Percentiles rank a stretch among this genome's conserved stretches.
phyloP scores from a whole-genome alignment of 2,888 invertebrate species.

The Acholoe squamosa region DNA sequence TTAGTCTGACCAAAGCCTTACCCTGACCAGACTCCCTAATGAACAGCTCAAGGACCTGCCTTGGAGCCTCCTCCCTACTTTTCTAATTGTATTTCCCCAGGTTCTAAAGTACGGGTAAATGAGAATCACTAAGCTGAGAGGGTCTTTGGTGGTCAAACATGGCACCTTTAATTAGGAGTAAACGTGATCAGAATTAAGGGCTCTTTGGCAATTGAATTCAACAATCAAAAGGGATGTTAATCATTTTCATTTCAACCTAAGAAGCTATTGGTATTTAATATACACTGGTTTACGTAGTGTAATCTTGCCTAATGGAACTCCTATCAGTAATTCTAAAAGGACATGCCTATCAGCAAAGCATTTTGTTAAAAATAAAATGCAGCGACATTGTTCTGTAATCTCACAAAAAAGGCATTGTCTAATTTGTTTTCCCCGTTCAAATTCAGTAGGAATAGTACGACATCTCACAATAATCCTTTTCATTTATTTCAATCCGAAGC shows the following conservation, averaged over 20 bases:
- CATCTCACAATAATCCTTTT: no score
- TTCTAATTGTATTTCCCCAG: conserved; percentile 1
- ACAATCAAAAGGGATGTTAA: neutral
- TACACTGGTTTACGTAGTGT: no score
- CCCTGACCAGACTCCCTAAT: conserved; percentile 1
- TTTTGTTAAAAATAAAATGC: no score
- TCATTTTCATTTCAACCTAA: neutral
- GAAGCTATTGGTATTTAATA: no score
- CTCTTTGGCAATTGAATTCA: neutral
- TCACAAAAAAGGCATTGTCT: no score
- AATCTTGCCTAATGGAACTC: no score
- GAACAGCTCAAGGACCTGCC: neutral
- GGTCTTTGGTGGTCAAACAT: neutral
- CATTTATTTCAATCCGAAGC: no score
- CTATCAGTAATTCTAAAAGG: no score
- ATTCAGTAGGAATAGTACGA: no score
- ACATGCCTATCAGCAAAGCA: no score
- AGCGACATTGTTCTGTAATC: no score
- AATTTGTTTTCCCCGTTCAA: no score
- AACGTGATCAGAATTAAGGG: conserved; percentile 20
- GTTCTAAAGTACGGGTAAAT: neutral
- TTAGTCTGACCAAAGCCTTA: neutral
- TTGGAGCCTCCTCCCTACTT: neutral
- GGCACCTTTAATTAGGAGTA: neutral
- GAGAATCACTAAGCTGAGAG: neutral